Conservation (phyloP, 2,888 invertebrate genomes). For the Polydrusus tereticollis region DNA sequence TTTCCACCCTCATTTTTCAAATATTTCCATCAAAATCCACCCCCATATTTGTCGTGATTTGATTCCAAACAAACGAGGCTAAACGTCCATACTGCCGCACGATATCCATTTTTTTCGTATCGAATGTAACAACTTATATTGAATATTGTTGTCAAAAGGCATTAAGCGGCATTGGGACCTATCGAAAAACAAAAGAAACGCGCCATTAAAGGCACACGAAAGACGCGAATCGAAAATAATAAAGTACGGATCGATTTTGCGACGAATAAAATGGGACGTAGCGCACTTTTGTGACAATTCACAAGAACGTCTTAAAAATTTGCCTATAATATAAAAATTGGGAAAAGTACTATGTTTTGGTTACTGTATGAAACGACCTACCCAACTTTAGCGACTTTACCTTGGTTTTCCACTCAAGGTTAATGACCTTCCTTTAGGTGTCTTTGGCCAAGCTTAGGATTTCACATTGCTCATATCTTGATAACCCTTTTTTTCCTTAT, state of each 20-base stretch:
- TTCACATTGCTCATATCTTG: too few species aligned
- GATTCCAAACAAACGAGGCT: constrained; percentile 45
- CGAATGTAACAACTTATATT: constrained; percentile 49
- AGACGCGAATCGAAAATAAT: constrained; percentile 51
- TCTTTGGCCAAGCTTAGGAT: too few species aligned
- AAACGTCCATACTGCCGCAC: constrained; percentile 43
- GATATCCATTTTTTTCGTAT: constrained; percentile 45
- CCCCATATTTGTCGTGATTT: constrained; percentile 41
- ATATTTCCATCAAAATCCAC: constrained; percentile 36
- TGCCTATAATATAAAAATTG: too few species aligned
- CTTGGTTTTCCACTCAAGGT: too few species aligned
- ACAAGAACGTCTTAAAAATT: too few species aligned
- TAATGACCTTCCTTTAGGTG: too few species aligned
- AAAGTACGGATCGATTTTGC: constrained; percentile 28
- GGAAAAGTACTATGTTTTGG: too few species aligned
- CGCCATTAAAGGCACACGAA: constrained; percentile 41
- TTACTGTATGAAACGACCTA: too few species aligned
- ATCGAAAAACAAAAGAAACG: constrained; percentile 50
- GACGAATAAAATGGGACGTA: constrained; percentile 25
- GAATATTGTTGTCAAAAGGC: constrained; percentile 51
- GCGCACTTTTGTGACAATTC: too few species aligned
- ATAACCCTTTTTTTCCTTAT: too few species aligned
- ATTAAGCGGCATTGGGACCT: constrained; percentile 49
- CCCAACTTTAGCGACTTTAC: too few species aligned
- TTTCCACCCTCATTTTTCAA: constrained; percentile 6